phyloP scores from a whole-genome alignment of 1,140 invertebrate genomes.

The Phortica variegata region DNA sequence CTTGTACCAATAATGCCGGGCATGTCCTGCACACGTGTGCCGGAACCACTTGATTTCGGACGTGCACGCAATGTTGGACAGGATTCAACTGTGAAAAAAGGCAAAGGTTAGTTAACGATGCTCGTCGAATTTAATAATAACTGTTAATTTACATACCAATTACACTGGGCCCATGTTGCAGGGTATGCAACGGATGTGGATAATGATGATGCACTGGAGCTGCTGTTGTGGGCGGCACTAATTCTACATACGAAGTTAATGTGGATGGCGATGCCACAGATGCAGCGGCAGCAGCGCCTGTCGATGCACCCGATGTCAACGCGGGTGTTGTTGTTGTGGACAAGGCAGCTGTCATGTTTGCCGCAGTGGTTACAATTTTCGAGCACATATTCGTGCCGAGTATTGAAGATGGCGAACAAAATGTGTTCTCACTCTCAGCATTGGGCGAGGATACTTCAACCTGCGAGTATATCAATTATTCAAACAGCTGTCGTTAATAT shows the following conservation, averaged over 20 bases:
- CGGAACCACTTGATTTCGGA: constrained; percentile 42
- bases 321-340: constrained; percentile 19
- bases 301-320: constrained; percentile 1
- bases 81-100: constrained; percentile 31
- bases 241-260: too few species aligned
- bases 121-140: background rate
- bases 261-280: constrained; percentile 1
- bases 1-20: constrained; percentile 16
- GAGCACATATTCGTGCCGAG: constrained; percentile 56
- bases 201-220: background rate
- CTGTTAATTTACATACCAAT: constrained; percentile 17
- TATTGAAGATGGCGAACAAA: constrained; percentile 55
- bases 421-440: constrained; percentile 63
- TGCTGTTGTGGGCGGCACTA: background rate
- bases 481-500: too few species aligned
- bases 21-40: constrained; percentile 22
- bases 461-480: too few species aligned
- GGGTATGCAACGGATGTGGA: too few species aligned
- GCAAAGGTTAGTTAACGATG: background rate
- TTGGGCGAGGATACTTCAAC: constrained; percentile 61
- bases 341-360: constrained; percentile 45
- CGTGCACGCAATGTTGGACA: constrained; percentile 39
- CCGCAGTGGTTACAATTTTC: constrained; percentile 48
- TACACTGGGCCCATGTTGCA: constrained; percentile 4
- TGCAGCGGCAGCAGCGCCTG: constrained; percentile 2